A percentile compares a stretch with the other conserved stretches of the same genome.
phyloP scores from a whole-genome alignment of 2,888 invertebrate species.

The Caenorhabditis wallacei region DNA sequence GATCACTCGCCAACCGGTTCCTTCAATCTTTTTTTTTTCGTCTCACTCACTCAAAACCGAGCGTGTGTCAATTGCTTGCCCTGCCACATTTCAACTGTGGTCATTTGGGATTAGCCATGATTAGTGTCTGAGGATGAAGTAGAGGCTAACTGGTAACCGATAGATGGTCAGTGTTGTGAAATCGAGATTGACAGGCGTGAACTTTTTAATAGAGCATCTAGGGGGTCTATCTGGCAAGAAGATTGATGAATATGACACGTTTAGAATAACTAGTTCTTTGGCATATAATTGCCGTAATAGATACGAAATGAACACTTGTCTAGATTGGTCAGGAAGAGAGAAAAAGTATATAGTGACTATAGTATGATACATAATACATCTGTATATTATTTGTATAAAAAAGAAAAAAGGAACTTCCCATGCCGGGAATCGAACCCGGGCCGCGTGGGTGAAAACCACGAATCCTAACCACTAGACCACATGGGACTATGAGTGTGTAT shows the following conservation, averaged over 20 bases:
- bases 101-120: slow-evolving; percentile 53
- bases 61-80: slow-evolving; percentile 41
- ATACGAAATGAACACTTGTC: slow-evolving; percentile 32
- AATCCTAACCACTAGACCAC: slow-evolving; percentile 82
- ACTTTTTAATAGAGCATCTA: slow-evolving; percentile 51
- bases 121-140: slow-evolving; percentile 44
- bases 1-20: slow-evolving; percentile 38
- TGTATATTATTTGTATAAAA: too few relatives aligned
- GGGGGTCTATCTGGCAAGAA: background rate
- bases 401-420: slow-evolving; percentile 73
- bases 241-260: slow-evolving; percentile 39
- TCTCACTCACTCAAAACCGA: slow-evolving; percentile 17
- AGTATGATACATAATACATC: background rate
- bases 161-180: slow-evolving; percentile 55
- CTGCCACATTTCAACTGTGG: slow-evolving; percentile 44
- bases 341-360: background rate
- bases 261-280: slow-evolving; percentile 25
- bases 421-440: slow-evolving; percentile 83
- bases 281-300: slow-evolving; percentile 33
- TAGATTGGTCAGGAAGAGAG: slow-evolving; percentile 9
- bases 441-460: slow-evolving; percentile 82
- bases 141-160: slow-evolving; percentile 44
- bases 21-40: slow-evolving; percentile 7
- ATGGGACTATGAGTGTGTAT: slow-evolving; percentile 67
- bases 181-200: slow-evolving; percentile 58